phyloP scores from a whole-genome alignment of 92 coral and sea anemone species.

The Muricea muricata region DNA sequence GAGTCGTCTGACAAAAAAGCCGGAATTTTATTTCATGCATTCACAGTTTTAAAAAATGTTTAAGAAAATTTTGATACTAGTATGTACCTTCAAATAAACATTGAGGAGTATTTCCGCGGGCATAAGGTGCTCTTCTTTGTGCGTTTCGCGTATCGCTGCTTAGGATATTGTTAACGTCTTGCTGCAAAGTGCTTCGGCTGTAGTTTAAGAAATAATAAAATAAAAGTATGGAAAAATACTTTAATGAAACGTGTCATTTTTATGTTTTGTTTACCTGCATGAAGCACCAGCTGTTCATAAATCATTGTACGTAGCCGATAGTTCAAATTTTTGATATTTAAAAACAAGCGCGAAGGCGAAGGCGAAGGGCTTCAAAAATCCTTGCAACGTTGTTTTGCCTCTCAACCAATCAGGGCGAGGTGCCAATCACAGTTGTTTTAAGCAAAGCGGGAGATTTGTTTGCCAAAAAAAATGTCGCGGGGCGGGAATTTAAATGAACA shows the following conservation, averaged over 20 bases:
- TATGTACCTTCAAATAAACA: too few relatives aligned
- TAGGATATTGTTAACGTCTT: too few relatives aligned
- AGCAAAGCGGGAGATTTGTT: not conserved
- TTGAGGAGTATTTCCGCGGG: too few relatives aligned
- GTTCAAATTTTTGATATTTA: not conserved
- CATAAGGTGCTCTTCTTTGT: too few relatives aligned
- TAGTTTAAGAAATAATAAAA: too few relatives aligned
- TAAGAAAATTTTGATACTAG: too few relatives aligned
- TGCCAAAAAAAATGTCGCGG: constrained; percentile 20
- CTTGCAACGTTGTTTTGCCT: not conserved
- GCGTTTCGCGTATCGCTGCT: too few relatives aligned
- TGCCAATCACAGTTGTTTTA: not conserved
- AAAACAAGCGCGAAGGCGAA: too few relatives aligned
- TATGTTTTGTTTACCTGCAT: not conserved
- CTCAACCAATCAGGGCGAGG: constrained; percentile 6
- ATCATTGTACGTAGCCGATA: not conserved
- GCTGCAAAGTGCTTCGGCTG: too few relatives aligned
- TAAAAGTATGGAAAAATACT: not conserved
- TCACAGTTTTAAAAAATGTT: not conserved
- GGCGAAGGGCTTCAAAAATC: not conserved
- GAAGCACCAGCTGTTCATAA: not conserved
- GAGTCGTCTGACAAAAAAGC: not conserved
- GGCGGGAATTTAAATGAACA: not conserved
- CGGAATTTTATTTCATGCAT: too few relatives aligned
- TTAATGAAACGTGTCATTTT: not conserved